These are phyloP conservation scores for Phoeniculus purpureus DNA, from an alignment of 2,797 vertebrate genomes.

Conservation along the genomic window DNA sequence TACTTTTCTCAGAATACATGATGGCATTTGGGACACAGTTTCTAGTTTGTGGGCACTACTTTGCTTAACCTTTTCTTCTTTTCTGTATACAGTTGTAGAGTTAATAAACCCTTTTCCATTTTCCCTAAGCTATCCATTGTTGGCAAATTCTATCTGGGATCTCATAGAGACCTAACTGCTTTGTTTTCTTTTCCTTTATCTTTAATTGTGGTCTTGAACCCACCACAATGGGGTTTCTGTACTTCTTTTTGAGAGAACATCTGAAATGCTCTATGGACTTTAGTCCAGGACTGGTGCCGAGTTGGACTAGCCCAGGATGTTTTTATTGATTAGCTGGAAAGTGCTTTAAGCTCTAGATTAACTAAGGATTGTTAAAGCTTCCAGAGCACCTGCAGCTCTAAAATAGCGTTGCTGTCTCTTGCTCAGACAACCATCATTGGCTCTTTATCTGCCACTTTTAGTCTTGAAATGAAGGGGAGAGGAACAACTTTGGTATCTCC, in stretches of 20 bases:
- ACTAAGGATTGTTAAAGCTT: not conserved
- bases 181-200: too few relatives aligned
- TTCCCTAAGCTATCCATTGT: too few relatives aligned
- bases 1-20: too few relatives aligned
- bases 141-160: too few relatives aligned
- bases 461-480: not conserved
- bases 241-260: not conserved
- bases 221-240: not conserved
- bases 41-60: too few relatives aligned
- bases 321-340: not conserved
- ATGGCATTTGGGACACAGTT: too few relatives aligned
- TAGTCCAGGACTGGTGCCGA: not conserved
- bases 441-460: not conserved
- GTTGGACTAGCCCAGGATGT: not conserved
- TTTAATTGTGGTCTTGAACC: too few relatives aligned
- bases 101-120: too few relatives aligned
- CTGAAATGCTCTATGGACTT: not conserved
- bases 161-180: too few relatives aligned
- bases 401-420: not conserved
- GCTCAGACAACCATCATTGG: constrained; percentile 19
- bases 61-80: too few relatives aligned
- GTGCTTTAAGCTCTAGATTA: not conserved
- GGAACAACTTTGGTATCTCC: not conserved
- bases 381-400: not conserved
- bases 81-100: too few relatives aligned